A percentile compares a stretch with the other conserved stretches of the same genome.
These are phyloP conservation scores for Xenentodon cancila DNA, from an alignment of 2,797 vertebrate genomes.

Conservation along the genomic window DNA sequence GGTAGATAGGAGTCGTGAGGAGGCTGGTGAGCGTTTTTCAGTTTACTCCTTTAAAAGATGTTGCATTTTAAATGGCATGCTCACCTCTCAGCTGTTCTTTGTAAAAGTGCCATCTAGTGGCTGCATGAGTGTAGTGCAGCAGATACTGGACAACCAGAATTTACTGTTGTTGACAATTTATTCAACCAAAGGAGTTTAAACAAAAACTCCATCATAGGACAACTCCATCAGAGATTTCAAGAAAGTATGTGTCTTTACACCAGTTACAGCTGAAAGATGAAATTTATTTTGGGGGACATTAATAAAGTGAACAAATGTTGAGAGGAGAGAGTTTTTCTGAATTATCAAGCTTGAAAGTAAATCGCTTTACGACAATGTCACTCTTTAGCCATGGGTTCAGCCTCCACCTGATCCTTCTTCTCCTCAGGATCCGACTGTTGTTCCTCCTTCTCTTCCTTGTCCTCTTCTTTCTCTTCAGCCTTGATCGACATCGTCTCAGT, in stretches of 20 bases:
- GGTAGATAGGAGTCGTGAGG: conserved; percentile 7
- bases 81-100: conserved; percentile 24
- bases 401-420: conserved; percentile 41
- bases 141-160: neutral
- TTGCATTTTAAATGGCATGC: neutral
- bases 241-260: conserved; percentile 8
- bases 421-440: conserved; percentile 16
- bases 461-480: conserved; percentile 38
- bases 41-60: neutral
- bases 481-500: conserved; percentile 59
- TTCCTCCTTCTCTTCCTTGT: conserved; percentile 23
- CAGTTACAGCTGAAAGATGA: neutral
- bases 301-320: neutral
- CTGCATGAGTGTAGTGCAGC: conserved; percentile 15
- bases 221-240: conserved; percentile 2
- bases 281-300: neutral
- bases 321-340: conserved; percentile 7
- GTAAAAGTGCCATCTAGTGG: conserved; percentile 47
- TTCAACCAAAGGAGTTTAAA: conserved; percentile 2
- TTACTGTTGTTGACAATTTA: conserved; percentile 1
- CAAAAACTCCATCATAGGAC: neutral
- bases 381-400: conserved; percentile 47
- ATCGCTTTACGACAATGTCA: conserved; percentile 19
- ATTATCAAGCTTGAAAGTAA: neutral
- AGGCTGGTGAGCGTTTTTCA: conserved; percentile 12